Percentiles rank a stretch among this genome's conserved stretches.
Evolutionary conservation across 2,113 vertebrate species (phyloP).

Genomic region (Eubucco bourcierii): DNA sequence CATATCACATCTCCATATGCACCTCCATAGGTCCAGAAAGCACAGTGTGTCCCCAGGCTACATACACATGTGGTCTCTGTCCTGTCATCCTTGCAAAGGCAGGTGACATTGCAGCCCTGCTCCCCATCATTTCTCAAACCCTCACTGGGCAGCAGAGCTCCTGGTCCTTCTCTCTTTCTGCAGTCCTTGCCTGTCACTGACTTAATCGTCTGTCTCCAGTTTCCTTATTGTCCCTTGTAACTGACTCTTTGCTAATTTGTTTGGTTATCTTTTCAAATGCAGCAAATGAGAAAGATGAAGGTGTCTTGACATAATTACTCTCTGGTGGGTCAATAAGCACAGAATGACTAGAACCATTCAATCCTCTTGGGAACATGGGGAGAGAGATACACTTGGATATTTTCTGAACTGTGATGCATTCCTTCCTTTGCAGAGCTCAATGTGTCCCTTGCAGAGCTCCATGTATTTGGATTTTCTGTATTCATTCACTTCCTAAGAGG

Average conservation of each 20-base stretch:
- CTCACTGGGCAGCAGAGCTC: neutral
- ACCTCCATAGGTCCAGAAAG: neutral
- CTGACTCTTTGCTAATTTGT: neutral
- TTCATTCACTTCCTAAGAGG: neutral
- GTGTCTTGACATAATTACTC: conserved; percentile 19
- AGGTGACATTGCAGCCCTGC: neutral
- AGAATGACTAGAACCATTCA: conserved; percentile 1
- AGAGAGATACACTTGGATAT: neutral
- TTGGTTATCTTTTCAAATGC: neutral
- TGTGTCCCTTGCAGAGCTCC: neutral
- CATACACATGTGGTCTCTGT: rapidly evolving
- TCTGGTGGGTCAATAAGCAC: neutral
- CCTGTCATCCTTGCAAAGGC: neutral
- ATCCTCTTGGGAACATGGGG: neutral
- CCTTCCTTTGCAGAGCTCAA: neutral
- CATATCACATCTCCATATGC: neutral
- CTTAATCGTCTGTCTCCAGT: neutral
- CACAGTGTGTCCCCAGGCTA: rapidly evolving
- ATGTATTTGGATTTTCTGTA: neutral
- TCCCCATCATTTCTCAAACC: neutral
- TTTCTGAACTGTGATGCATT: neutral
- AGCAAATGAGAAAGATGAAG: conserved; percentile 18
- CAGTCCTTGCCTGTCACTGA: neutral
- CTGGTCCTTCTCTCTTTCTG: neutral
- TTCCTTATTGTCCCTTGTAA: neutral